Base-by-base conservation (phyloP, 2,797 vertebrate species). In the Ceyx erithaca region DNA sequence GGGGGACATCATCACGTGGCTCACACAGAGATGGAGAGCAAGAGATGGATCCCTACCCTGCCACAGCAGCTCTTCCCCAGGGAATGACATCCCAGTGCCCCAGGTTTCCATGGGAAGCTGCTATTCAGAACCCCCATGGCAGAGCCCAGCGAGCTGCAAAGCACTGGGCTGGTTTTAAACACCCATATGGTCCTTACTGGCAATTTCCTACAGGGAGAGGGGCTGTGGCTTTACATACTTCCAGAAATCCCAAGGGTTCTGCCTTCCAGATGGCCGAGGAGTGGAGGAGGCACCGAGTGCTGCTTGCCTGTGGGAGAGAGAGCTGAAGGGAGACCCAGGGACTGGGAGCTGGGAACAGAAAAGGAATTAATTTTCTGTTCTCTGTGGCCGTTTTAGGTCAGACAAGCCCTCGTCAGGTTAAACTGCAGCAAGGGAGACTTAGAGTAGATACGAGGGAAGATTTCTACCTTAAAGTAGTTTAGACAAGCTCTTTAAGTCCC, bases 1-100 rank as follows among this genome's bases (percentile, higher is more conserved):
- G 0, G 7, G 46, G 40, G 54, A 15, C 40, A 5, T 12, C 7
- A 3, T 1, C 6, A 1, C 0, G 16, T 10, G 68, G 45, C 59
- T 80, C 23, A 12, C 0, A 4, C 16, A 12, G 68, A 46, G 31
- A 40, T 0, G 14, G 35, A 10, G 48, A 48, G 54, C 30, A 2
- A 33, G 54, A 15, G 55, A 8, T 1, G 12, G 40, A 22, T 26
- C 40, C 40, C 13, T 7, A 6, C 45, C 61, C 45, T 8, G 28
- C 14, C 14, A 6, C 8, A 4, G 28, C 31, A 51, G 31, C 31
- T 28, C 40, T 43, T 51, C n/a, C 28, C 40, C 10, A 2, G 85
- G 62, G 41, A 61, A 48, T 2, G 25, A 21, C 26, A 55, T 7
- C 62, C 69, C 48, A 14, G 25, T 7, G 40, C 21, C 28, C 40